Evolutionary conservation across 2,888 invertebrate species (phyloP), one percentile per base, ranked within the genome.

Genomic region (Tromatobia lineatoria): DNA sequence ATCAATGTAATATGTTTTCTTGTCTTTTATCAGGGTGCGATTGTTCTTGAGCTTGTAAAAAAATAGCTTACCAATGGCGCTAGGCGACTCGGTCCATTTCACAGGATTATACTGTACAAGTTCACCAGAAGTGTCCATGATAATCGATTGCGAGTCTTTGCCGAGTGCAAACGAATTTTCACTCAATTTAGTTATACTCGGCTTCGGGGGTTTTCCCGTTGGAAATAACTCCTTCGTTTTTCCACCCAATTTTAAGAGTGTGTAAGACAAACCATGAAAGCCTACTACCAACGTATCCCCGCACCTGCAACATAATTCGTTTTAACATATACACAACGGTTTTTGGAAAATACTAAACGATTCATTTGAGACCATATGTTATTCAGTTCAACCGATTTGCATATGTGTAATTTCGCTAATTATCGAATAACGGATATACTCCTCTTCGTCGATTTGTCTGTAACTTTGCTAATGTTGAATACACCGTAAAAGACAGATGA

Each of bases 61-160:
- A 23, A 45, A n/a, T 25, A 25, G 47, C 29, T 74, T 61, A 96
- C 96, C 96, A 86, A 97, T 94, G 83, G 95, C 95, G 81, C 95
- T 93, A 11, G 98, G 98, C 29, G 96, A 95, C 90, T 97, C 97
- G 3, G 96, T 95, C 98, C 98, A 98, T 91, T 96, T 96, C 2
- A 97, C 95, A 25, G 96, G 96, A 93, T 96, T 95, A 92, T 95
- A 96, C 92, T 95, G 96, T 80, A 96, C 95, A 69, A 96, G 95
- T 88, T 95, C 95, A 25, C 96, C 96, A 57, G 95, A 95, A 25
- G 96, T 96, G 92, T 98, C 97, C 78, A 99, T 96, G 3, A 98
- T 95, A 83, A 99, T 97, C 0, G 98, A 97, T 90, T 97, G 97
- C 64, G 96, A 96, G 93, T 99, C 99, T 89, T 98, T 96, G 0